Conservation (phyloP, 2,888 invertebrate genomes). For the Drosophila putrida region DNA sequence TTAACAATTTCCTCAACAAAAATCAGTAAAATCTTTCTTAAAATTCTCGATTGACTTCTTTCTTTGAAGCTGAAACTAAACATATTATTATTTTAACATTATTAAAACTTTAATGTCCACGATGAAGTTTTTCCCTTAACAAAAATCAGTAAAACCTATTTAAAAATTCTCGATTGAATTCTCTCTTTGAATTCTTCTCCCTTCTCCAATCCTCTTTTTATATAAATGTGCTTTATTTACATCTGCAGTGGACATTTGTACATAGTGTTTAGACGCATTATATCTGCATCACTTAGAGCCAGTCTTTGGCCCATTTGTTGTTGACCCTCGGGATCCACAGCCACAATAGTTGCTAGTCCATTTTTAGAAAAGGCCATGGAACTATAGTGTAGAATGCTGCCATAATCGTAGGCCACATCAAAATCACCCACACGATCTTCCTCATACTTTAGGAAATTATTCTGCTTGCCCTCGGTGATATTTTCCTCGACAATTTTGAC, state of each 20-base stretch:
- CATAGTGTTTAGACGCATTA: conserved; percentile 69
- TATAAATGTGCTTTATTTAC: conserved; percentile 10
- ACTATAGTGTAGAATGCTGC: conserved; percentile 92
- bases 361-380: conserved; percentile 90
- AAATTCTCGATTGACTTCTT: too few relatives aligned
- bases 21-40: too few relatives aligned
- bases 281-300: conserved; percentile 52
- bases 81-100: too few relatives aligned
- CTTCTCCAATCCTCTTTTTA: too few relatives aligned
- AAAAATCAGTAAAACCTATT: too few relatives aligned
- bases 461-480: conserved; percentile 87
- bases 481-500: conserved; percentile 86
- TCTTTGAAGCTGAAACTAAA: too few relatives aligned
- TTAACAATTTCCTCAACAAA: too few relatives aligned
- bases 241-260: conserved; percentile 57
- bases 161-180: too few relatives aligned
- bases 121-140: too few relatives aligned
- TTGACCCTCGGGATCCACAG: conserved; percentile 76
- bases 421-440: conserved; percentile 87
- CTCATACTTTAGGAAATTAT: conserved; percentile 89
- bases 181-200: too few relatives aligned
- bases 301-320: conserved; percentile 65
- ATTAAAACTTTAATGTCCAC: too few relatives aligned
- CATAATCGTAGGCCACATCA: conserved; percentile 90
- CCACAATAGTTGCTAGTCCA: conserved; percentile 89